Evolutionary conservation across 2,797 vertebrate species (phyloP).

Genomic region (Euphonia xanthogaster): DNA sequence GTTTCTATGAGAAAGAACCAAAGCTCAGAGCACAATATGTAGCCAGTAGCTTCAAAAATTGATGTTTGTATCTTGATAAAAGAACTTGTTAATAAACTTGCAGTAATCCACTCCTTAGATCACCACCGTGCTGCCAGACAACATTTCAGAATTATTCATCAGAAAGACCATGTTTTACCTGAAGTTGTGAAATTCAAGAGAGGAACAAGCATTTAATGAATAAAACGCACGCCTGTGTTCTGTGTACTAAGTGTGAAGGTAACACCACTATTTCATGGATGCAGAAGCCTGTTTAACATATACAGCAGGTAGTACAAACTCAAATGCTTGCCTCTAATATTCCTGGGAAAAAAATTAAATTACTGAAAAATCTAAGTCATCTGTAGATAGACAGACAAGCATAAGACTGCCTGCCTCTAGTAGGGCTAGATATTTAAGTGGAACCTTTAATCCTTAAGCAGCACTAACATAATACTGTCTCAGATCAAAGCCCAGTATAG

Average conservation of each 20-base stretch:
- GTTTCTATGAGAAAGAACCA: neutral
- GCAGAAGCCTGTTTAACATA: neutral
- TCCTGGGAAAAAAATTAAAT: neutral
- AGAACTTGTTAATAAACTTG: neutral
- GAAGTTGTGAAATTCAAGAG: neutral
- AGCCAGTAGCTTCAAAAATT: neutral
- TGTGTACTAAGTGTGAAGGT: neutral
- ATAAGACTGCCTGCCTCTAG: neutral
- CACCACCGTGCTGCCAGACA: neutral
- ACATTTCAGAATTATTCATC: neutral
- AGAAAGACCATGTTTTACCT: neutral
- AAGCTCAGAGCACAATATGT: neutral
- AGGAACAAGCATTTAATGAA: neutral
- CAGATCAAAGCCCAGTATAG: neutral
- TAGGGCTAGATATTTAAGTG: neutral
- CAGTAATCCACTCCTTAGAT: neutral
- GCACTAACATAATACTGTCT: neutral
- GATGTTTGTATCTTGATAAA: neutral
- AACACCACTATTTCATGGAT: neutral
- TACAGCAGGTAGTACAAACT: neutral
- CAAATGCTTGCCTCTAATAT: neutral
- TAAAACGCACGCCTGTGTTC: neutral
- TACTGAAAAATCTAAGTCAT: neutral
- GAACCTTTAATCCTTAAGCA: neutral
- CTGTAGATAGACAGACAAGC: neutral